Evolutionary conservation across 1,140 invertebrate genomes (phyloP).

Genomic region (Philotrypesis tridentata): DNA sequence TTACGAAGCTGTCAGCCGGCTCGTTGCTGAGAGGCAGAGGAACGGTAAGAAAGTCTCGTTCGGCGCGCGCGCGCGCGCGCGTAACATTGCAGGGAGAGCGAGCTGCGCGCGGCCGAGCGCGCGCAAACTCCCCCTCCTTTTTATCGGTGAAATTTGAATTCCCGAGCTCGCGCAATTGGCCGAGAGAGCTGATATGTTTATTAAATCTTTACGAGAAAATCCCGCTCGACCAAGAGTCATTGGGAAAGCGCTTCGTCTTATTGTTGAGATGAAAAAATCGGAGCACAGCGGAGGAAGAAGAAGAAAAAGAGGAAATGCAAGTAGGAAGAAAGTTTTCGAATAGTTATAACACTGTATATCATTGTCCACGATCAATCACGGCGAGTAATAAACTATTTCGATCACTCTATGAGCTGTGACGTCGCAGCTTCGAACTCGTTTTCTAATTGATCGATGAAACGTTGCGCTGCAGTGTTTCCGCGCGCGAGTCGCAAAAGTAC

Average conservation of each 20-base stretch:
- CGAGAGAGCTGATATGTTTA: background rate
- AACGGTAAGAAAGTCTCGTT: background rate
- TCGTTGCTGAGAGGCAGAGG: background rate
- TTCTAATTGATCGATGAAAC: slow-evolving; percentile 23
- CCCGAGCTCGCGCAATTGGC: background rate
- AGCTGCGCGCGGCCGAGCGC: too few species aligned
- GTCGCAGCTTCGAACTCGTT: background rate
- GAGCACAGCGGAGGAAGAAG: too few species aligned
- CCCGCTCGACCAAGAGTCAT: too few species aligned
- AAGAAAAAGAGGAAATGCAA: too few species aligned
- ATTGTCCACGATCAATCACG: slow-evolving; percentile 10
- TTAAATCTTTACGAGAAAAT: background rate
- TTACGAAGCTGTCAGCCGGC: background rate
- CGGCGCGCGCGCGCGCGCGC: too few species aligned
- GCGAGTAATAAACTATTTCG: slow-evolving; percentile 11
- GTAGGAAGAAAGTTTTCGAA: background rate
- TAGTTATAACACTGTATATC: background rate
- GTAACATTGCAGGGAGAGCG: too few species aligned
- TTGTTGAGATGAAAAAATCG: too few species aligned
- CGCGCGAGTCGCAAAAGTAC: too few species aligned
- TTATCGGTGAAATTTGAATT: background rate
- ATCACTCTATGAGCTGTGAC: background rate
- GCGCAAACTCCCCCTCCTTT: background rate
- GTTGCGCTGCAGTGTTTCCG: background rate
- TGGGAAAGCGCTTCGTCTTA: too few species aligned